phyloP scores from a whole-genome alignment of 1,140 invertebrate genomes.

The Helicorthomorpha holstii region DNA sequence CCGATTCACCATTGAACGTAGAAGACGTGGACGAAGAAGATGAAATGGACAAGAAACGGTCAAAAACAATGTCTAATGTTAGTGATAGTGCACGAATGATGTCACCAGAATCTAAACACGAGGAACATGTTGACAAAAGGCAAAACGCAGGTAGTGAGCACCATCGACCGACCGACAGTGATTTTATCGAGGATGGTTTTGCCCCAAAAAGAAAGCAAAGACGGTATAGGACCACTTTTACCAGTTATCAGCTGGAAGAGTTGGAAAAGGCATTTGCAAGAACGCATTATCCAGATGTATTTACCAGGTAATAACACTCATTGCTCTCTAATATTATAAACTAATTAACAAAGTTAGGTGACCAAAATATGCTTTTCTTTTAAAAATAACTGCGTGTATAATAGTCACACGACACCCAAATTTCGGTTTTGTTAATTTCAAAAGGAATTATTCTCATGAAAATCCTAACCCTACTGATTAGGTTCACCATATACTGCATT shows the following conservation, averaged over 20 bases:
- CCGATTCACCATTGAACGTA: neutral
- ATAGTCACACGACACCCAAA: too few species aligned
- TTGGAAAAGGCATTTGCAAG: conserved; percentile 92
- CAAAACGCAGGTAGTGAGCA: neutral
- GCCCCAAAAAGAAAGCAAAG: conserved; percentile 73
- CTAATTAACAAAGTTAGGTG: too few species aligned
- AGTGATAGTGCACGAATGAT: neutral
- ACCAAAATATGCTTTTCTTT: too few species aligned
- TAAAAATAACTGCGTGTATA: too few species aligned
- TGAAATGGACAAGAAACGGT: neutral
- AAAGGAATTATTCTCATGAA: too few species aligned
- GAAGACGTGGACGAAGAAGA: neutral
- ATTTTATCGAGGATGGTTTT: conserved; percentile 36
- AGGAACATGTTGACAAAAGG: too few species aligned
- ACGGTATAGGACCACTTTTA: conserved; percentile 83
- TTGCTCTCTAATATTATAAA: too few species aligned
- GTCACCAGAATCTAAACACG: too few species aligned
- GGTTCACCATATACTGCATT: too few species aligned
- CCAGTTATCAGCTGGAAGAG: conserved; percentile 87
- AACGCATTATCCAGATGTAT: conserved; percentile 96
- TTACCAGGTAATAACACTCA: conserved; percentile 90
- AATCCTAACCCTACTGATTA: too few species aligned
- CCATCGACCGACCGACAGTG: neutral
- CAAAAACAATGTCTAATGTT: neutral
- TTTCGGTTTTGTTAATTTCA: too few species aligned